Evolutionary conservation across 2,113 vertebrate species (phyloP).

Genomic region (Sorex araneus): DNA sequence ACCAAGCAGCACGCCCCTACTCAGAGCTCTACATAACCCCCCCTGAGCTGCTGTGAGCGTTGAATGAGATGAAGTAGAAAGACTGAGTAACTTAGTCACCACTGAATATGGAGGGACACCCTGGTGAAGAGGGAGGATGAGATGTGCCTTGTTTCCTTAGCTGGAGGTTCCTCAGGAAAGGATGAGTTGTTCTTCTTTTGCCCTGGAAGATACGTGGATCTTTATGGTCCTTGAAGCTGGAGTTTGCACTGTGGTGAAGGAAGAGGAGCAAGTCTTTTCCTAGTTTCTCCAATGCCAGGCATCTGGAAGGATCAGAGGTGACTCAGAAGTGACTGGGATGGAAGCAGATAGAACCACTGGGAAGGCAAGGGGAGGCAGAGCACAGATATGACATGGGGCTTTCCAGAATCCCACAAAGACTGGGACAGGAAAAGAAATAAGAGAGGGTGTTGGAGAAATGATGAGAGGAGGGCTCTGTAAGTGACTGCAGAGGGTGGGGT

Average conservation of each 20-base stretch:
- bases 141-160: conserved; percentile 4
- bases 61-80: neutral
- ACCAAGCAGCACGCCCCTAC: neutral
- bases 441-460: neutral
- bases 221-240: conserved; percentile 4
- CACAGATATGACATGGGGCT: neutral
- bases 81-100: neutral
- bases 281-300: neutral
- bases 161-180: conserved; percentile 34
- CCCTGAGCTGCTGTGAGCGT: neutral
- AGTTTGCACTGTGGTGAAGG: neutral
- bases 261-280: neutral
- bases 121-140: neutral
- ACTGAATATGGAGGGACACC: neutral
- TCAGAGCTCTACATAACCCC: neutral
- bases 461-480: neutral
- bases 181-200: neutral
- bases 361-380: neutral
- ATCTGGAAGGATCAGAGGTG: neutral
- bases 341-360: neutral
- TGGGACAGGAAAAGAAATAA: too few relatives aligned
- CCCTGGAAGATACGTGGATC: neutral
- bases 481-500: neutral
- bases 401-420: neutral
- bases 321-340: neutral